phyloP scores from a whole-genome alignment of 2,888 invertebrate species.

The Drosophila buzzatii region DNA sequence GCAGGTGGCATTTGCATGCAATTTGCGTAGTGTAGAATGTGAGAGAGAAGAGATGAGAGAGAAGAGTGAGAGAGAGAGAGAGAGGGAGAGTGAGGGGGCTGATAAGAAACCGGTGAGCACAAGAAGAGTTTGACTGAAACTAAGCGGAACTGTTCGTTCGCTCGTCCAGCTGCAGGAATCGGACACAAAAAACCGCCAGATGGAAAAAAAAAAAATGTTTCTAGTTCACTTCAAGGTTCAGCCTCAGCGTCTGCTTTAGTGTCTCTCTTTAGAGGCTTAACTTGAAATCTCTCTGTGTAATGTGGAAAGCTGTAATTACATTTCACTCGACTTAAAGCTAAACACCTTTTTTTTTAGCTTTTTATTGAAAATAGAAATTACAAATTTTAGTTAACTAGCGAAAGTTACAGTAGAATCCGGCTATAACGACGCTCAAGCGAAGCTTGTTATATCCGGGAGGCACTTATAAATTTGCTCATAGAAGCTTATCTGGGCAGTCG shows the following conservation, averaged over 20 bases:
- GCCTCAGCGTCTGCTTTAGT: not conserved
- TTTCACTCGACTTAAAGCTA: too few species aligned
- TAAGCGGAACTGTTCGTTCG: not conserved
- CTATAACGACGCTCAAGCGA: too few species aligned
- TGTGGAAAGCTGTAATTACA: too few species aligned
- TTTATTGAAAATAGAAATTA: too few species aligned
- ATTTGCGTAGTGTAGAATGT: constrained; percentile 40
- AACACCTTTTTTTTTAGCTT: too few species aligned
- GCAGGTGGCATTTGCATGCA: constrained; percentile 55
- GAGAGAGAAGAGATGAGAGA: not conserved
- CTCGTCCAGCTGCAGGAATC: not conserved
- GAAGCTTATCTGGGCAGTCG: too few species aligned
- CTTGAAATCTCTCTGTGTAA: too few species aligned
- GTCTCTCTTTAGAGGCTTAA: too few species aligned
- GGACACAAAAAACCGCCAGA: not conserved
- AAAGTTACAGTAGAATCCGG: too few species aligned
- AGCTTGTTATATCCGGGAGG: too few species aligned
- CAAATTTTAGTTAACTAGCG: too few species aligned
- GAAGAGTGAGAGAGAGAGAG: not conserved
- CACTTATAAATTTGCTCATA: too few species aligned
- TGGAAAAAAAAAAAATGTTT: not conserved
- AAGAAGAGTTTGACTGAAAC: not conserved
- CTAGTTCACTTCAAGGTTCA: constrained; percentile 3
- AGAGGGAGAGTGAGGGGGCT: not conserved
- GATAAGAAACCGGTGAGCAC: not conserved